These are phyloP conservation scores for Ypsolopha sequella DNA, from an alignment of 2,888 invertebrate species.

Conservation along the genomic window DNA sequence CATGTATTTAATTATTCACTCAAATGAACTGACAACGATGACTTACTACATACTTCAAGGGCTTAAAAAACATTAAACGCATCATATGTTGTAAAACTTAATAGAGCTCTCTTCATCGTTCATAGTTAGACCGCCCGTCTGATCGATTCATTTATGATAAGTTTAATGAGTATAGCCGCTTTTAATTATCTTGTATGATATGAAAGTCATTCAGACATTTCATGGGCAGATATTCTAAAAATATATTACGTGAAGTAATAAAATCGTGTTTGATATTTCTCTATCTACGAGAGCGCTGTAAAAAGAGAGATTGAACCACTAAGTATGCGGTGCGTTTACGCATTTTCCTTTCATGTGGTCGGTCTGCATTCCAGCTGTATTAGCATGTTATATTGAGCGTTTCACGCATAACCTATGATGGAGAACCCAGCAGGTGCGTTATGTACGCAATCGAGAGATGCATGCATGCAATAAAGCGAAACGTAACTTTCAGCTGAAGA, in stretches of 20 bases:
- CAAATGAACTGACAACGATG: not conserved
- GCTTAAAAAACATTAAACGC: not conserved
- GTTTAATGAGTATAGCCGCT: not conserved
- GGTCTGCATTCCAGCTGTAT: conserved; percentile 28
- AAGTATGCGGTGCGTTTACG: conserved; percentile 11
- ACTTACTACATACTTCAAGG: not conserved
- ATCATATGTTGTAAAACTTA: not conserved
- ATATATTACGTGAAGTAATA: not conserved
- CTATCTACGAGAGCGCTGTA: not conserved
- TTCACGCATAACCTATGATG: not conserved
- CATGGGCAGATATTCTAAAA: not conserved
- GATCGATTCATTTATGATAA: not conserved
- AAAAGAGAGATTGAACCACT: not conserved
- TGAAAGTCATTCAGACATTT: not conserved
- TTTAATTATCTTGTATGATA: not conserved
- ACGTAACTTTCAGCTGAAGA: conserved; percentile 14
- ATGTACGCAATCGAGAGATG: not conserved
- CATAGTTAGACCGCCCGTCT: not conserved
- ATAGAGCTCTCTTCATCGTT: not conserved
- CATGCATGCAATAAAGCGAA: not conserved
- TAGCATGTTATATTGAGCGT: conserved; percentile 16
- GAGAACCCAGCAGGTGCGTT: not conserved
- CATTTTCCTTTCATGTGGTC: conserved; percentile 15
- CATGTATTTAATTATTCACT: not conserved
- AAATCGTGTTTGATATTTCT: not conserved